Evolutionary conservation across 2,113 vertebrate species (phyloP).

Genomic region (Perognathus longimembris): DNA sequence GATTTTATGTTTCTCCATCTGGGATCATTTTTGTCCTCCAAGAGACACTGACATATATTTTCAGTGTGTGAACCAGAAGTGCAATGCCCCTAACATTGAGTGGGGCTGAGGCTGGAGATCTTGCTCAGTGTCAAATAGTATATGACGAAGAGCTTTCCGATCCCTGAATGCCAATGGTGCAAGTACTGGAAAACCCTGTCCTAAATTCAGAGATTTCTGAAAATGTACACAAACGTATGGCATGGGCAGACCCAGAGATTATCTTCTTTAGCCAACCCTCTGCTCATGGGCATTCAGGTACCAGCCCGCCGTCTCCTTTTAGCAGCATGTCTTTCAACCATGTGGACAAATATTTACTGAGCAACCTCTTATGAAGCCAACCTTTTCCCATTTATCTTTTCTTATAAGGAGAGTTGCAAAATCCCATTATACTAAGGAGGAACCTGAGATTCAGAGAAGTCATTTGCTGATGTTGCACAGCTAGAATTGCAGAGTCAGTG

Average conservation of each 20-base stretch:
- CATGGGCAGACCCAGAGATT: not conserved
- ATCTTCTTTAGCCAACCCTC: not conserved
- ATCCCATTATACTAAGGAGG: constrained; percentile 55
- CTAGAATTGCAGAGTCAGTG: constrained; percentile 53
- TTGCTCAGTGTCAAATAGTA: not conserved
- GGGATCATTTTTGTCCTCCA: not conserved
- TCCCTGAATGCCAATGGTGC: not conserved
- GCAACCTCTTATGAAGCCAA: not conserved
- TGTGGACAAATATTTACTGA: constrained; percentile 24
- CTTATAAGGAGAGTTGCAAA: constrained; percentile 50
- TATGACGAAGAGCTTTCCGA: not conserved
- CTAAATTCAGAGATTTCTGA: not conserved
- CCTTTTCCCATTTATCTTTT: constrained; percentile 51
- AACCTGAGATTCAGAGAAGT: constrained; percentile 62
- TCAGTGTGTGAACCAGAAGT: not conserved
- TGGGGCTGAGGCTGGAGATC: not conserved
- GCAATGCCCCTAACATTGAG: not conserved
- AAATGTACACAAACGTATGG: not conserved
- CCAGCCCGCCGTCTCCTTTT: not conserved
- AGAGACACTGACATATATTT: not conserved
- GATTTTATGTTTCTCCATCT: not conserved
- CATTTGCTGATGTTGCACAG: constrained; percentile 13
- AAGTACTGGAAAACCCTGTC: not conserved
- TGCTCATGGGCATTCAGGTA: not conserved
- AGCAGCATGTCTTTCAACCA: not conserved